phyloP scores from a whole-genome alignment of 2,888 invertebrate genomes.

The Panopea generosa region DNA sequence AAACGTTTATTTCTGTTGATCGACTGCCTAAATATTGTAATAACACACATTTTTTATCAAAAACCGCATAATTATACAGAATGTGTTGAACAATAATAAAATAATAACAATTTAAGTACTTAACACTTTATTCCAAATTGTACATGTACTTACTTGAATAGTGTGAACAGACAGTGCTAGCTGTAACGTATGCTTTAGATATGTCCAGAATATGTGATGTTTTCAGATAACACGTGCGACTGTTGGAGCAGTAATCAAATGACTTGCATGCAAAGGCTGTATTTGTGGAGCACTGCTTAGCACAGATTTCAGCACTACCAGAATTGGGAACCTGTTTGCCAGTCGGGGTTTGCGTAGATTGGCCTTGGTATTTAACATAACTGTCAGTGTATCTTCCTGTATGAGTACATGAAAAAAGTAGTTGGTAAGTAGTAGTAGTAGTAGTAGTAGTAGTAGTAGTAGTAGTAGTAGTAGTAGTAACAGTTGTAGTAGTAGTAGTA shows the following conservation, averaged over 20 bases:
- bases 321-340: constrained; percentile 38
- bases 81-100: too few species aligned
- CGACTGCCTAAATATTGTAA: too few species aligned
- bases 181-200: neutral
- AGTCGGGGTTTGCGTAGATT: constrained; percentile 36
- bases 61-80: too few species aligned
- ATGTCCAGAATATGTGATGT: constrained; percentile 47
- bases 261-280: constrained; percentile 67
- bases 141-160: constrained; percentile 67
- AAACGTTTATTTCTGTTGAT: too few species aligned
- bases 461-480: too few species aligned
- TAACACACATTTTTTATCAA: too few species aligned
- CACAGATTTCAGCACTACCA: constrained; percentile 63
- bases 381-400: constrained; percentile 68
- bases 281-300: constrained; percentile 63
- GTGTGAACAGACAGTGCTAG: constrained; percentile 46
- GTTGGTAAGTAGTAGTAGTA: too few species aligned
- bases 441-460: too few species aligned
- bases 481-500: too few species aligned
- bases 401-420: neutral
- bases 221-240: constrained; percentile 52
- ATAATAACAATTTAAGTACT: too few species aligned
- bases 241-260: constrained; percentile 72
- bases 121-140: too few species aligned
- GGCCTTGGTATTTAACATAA: constrained; percentile 59